Evolutionary conservation across 1,140 invertebrate genomes (phyloP).

Genomic region (Homarus americanus): DNA sequence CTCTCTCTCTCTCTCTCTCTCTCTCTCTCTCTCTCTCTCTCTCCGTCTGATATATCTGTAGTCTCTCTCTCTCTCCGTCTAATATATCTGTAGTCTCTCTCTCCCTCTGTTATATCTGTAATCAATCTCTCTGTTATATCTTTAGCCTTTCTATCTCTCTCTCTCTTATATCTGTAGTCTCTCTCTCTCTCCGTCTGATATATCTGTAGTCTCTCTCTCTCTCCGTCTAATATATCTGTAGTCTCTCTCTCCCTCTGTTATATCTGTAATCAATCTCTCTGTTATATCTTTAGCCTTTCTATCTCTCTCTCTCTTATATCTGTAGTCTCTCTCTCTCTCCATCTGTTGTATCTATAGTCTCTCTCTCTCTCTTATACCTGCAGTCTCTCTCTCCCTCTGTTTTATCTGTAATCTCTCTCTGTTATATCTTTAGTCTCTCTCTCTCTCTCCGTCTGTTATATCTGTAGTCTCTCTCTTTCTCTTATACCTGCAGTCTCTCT

Average conservation of each 20-base stretch:
- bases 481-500: conserved; percentile 1
- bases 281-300: neutral
- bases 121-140: neutral
- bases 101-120: neutral
- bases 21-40: neutral
- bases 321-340: neutral
- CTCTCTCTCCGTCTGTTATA: neutral
- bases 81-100: neutral
- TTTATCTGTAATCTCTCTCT: neutral
- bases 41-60: neutral
- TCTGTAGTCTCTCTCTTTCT: neutral
- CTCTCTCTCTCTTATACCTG: too few species aligned
- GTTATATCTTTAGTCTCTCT: neutral
- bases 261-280: conserved; percentile 12
- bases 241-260: neutral
- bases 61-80: too few species aligned
- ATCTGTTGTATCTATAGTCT: neutral
- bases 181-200: neutral
- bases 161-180: neutral
- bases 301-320: neutral
- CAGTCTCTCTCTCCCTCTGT: neutral
- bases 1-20: neutral
- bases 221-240: too few species aligned
- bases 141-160: neutral
- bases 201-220: neutral